phyloP scores from a whole-genome alignment of 2,888 invertebrate species.

The Idaea straminata region DNA sequence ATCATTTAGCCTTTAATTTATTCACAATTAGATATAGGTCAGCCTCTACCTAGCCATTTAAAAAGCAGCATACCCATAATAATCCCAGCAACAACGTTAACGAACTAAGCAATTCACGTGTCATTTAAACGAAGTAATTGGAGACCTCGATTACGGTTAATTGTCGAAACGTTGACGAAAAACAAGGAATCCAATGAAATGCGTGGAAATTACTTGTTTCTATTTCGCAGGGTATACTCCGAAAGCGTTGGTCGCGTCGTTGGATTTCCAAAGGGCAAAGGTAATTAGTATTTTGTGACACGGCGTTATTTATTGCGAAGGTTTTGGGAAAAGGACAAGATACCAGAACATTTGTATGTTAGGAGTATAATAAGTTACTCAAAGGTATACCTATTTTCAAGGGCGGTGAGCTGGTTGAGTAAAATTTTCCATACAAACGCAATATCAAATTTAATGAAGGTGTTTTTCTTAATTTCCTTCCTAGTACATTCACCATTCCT shows the following conservation, averaged over 20 bases:
- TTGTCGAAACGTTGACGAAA: background rate
- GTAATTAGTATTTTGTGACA: background rate
- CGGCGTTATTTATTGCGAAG: background rate
- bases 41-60: too few relatives aligned
- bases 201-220: background rate
- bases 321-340: too few relatives aligned
- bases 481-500: too few relatives aligned
- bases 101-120: background rate
- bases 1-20: too few relatives aligned
- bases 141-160: background rate
- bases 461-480: too few relatives aligned
- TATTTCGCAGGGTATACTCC: background rate
- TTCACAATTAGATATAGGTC: too few relatives aligned
- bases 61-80: background rate
- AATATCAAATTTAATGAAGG: too few relatives aligned
- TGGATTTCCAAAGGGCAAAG: background rate
- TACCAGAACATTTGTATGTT: too few relatives aligned
- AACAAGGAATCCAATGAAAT: background rate
- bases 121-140: constrained; percentile 1
- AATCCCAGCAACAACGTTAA: background rate
- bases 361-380: too few relatives aligned
- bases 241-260: background rate
- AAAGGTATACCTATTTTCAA: too few relatives aligned
- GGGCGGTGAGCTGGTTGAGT: too few relatives aligned
- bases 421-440: too few relatives aligned